These are phyloP conservation scores for Cotesia glomerata DNA, from an alignment of 1,140 invertebrate species.

Conservation along the genomic window DNA sequence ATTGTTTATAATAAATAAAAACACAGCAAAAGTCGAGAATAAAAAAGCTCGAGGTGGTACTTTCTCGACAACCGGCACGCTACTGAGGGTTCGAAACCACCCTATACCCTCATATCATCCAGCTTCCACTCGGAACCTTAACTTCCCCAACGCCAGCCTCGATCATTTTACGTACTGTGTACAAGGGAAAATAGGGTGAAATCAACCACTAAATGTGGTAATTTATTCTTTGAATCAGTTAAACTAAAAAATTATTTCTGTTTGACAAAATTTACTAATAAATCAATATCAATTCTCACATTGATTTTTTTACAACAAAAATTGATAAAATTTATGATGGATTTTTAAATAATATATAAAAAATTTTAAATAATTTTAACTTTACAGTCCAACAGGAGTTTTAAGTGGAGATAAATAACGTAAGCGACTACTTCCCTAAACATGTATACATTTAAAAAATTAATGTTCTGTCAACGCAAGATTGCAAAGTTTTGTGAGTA, in stretches of 20 bases:
- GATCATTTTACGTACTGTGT: not conserved
- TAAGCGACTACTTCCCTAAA: too few species aligned
- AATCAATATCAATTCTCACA: too few species aligned
- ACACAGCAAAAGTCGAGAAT: not conserved
- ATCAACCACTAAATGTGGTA: not conserved
- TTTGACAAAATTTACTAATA: too few species aligned
- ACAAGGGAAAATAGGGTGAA: not conserved
- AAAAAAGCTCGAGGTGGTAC: constrained; percentile 23
- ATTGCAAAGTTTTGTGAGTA: too few species aligned
- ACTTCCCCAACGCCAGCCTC: constrained; percentile 6
- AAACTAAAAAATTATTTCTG: not conserved
- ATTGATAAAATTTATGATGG: too few species aligned
- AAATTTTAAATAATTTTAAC: too few species aligned
- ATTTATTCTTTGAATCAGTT: not conserved
- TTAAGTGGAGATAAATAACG: too few species aligned
- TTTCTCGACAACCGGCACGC: constrained; percentile 42
- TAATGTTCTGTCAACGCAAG: too few species aligned
- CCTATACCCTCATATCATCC: constrained; percentile 30
- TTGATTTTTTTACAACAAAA: too few species aligned
- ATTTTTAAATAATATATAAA: too few species aligned
- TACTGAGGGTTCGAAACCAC: constrained; percentile 49
- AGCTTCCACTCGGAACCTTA: constrained; percentile 24
- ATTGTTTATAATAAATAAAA: not conserved
- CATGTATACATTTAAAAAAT: too few species aligned
- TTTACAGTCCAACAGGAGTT: too few species aligned